Base-by-base conservation (phyloP, 2,113 vertebrate genomes). In the Zosterops japonicus region DNA sequence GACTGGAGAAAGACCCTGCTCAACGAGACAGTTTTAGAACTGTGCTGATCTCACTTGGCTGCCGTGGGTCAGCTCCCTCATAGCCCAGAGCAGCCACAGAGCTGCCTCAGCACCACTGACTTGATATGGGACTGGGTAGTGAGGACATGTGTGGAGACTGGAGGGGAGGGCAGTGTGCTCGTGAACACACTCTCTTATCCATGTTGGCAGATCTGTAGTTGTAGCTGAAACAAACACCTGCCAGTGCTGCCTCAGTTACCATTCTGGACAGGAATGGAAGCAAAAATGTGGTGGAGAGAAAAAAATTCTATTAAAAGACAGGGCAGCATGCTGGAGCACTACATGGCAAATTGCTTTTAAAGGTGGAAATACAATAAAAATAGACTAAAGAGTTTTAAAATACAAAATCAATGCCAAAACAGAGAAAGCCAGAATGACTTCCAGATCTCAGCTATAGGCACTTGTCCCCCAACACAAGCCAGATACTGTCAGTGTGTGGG, bases 401-500 rank as follows among this genome's bases (percentile, higher is more conserved):
- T 89, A 87, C 64, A 88, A 95, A 97, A 89, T 81, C 65, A 56
- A 50, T 92, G 90, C 92, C 90, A 94, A 94, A 90, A 83, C n/a
- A 86, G 75, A 91, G 80, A 90, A 91, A 93, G 76, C 80, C 87
- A 93, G 89, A 91, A 96, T 91, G 92, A 94, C 90, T 97, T 92
- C 91, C 91, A 93, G 92, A 94, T 68, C 86, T 92, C 77, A 53
- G 83, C 90, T 83, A 76, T 36, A 96, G 78, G 89, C 85, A 95
- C 78, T 94, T 95, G 94, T 96, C 70, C 95, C 90, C 70, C 90
- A 96, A 49, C 80, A 92, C 70, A 96, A 97, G 83, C 95, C 96
- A 96, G 94, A 94, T 72, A 68, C 84, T 95, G 87, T 97, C 95
- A 94, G 84, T 76, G 59, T 72, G 77, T 94, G 83, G 85, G 94